Conservation (phyloP, 2,797 vertebrate genomes). For the Odontamblyopus lacepedii region DNA sequence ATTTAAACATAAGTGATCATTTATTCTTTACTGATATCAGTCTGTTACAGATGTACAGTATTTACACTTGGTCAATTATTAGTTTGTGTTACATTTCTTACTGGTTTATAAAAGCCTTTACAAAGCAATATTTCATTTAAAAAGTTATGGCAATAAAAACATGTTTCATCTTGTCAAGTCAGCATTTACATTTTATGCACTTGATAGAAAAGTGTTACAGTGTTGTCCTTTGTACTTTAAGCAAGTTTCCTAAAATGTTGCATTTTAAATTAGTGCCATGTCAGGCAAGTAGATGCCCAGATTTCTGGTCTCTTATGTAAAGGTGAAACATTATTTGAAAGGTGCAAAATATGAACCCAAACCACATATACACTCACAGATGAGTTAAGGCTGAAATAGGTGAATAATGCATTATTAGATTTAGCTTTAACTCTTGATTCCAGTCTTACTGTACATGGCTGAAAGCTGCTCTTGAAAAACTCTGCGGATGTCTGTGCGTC, state of each 20-base stretch:
- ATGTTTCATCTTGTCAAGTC: conserved; percentile 5
- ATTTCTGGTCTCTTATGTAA: conserved; percentile 18
- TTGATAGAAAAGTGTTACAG: conserved; percentile 11
- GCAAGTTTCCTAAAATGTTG: conserved; percentile 29
- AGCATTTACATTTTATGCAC: conserved; percentile 29
- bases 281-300: conserved; percentile 6
- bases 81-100: background rate
- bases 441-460: conserved; percentile 75
- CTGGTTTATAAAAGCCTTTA: conserved; percentile 17
- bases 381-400: conserved; percentile 38
- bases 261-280: conserved; percentile 27
- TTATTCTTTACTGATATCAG: conserved; percentile 58
- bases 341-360: conserved; percentile 32
- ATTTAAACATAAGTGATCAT: conserved; percentile 21
- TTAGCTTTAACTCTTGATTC: background rate
- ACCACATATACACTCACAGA: conserved; percentile 19
- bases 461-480: conserved; percentile 77
- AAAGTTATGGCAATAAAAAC: conserved; percentile 6
- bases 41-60: conserved; percentile 36
- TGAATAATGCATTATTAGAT: conserved; percentile 15
- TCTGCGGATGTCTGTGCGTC: conserved; percentile 72
- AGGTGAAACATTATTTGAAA: conserved; percentile 13
- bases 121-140: background rate
- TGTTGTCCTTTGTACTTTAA: conserved; percentile 10
- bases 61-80: conserved; percentile 49